Conservation (phyloP, 2,888 invertebrate species). For the Spisula subtruncata region DNA sequence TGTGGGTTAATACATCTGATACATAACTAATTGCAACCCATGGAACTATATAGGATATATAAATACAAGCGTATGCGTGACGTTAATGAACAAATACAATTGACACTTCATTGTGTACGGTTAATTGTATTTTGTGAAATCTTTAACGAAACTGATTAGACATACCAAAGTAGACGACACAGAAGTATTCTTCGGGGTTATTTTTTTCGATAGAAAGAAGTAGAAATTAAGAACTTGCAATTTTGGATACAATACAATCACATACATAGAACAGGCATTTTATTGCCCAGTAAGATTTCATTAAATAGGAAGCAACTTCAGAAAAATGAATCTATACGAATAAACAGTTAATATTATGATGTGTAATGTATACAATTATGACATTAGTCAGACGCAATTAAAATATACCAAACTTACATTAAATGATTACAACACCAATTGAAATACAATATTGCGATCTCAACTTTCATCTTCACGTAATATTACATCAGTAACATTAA, state of each 20-base stretch:
- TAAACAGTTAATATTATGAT: not conserved
- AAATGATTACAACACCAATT: too few relatives aligned
- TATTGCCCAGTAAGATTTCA: not conserved
- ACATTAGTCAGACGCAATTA: too few relatives aligned
- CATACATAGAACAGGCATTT: not conserved
- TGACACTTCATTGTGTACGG: not conserved
- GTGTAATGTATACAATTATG: not conserved
- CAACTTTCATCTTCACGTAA: too few relatives aligned
- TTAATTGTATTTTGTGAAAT: not conserved
- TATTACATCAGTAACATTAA: too few relatives aligned
- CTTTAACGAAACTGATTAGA: not conserved
- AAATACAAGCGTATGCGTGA: not conserved
- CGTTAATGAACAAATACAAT: conserved; percentile 14
- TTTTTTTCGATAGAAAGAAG: not conserved
- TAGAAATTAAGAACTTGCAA: not conserved
- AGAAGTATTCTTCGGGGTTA: not conserved
- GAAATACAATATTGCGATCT: too few relatives aligned
- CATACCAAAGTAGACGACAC: not conserved
- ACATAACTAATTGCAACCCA: too few relatives aligned
- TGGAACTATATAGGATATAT: not conserved
- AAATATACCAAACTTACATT: too few relatives aligned
- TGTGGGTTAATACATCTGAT: too few relatives aligned
- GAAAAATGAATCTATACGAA: not conserved
- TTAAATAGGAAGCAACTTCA: not conserved
- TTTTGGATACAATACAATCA: not conserved